These are phyloP conservation scores for Kryptopterus vitreolus DNA, from an alignment of 2,797 vertebrate species.

Conservation along the genomic window DNA sequence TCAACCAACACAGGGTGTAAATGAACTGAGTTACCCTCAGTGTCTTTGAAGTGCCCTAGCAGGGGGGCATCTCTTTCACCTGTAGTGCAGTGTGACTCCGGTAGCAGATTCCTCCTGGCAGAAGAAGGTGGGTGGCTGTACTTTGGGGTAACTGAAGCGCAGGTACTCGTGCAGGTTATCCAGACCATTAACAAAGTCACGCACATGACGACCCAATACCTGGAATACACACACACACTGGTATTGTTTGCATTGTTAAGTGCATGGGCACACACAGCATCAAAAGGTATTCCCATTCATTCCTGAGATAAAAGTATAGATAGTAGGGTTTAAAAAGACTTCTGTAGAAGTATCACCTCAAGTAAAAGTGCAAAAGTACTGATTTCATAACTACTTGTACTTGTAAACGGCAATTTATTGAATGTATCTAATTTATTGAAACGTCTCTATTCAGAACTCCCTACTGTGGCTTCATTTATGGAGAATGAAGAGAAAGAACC, in stretches of 20 bases:
- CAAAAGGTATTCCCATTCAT: too few relatives aligned
- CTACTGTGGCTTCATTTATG: too few relatives aligned
- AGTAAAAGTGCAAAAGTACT: too few relatives aligned
- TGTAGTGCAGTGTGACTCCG: conserved; percentile 78
- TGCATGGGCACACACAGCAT: neutral
- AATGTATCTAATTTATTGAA: too few relatives aligned
- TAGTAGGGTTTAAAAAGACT: too few relatives aligned
- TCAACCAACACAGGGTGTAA: neutral
- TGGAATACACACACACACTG: conserved; percentile 45
- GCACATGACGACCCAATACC: conserved; percentile 75
- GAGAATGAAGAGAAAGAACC: too few relatives aligned
- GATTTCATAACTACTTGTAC: too few relatives aligned
- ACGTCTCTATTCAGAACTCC: too few relatives aligned
- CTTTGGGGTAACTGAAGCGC: conserved; percentile 79
- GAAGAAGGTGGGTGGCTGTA: conserved; percentile 78
- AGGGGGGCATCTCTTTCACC: conserved; percentile 55
- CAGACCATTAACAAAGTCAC: conserved; percentile 78
- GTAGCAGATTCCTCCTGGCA: conserved; percentile 78
- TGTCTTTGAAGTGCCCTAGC: neutral
- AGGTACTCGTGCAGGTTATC: conserved; percentile 78
- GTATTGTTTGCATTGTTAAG: neutral
- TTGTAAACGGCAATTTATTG: too few relatives aligned
- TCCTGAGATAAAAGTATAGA: too few relatives aligned
- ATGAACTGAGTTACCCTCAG: neutral
- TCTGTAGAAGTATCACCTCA: too few relatives aligned